phyloP scores from a whole-genome alignment of 2,113 vertebrate genomes.

The Pitta sordida region DNA sequence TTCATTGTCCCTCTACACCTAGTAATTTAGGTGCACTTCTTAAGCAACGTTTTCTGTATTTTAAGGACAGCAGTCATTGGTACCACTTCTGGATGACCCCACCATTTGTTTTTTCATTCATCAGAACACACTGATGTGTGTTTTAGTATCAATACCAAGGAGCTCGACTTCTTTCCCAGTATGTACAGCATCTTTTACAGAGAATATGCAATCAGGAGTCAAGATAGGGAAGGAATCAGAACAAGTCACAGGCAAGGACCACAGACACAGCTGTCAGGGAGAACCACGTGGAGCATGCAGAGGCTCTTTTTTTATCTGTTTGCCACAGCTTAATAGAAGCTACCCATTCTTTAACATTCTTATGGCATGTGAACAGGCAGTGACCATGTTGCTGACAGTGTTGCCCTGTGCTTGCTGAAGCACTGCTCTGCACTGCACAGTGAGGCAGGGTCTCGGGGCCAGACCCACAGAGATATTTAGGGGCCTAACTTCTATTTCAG shows the following conservation, averaged over 20 bases:
- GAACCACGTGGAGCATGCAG: not conserved
- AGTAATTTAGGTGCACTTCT: not conserved
- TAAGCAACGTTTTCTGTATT: not conserved
- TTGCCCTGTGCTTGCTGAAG: not conserved
- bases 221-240: not conserved
- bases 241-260: not conserved
- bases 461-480: constrained; percentile 57
- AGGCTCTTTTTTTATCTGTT: not conserved
- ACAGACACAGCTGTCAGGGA: accelerated
- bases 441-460: not conserved
- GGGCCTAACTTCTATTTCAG: constrained; percentile 59
- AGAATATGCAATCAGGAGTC: accelerated
- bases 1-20: not conserved
- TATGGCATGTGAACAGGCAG: not conserved
- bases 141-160: not conserved
- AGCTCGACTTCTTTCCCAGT: not conserved
- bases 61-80: not conserved
- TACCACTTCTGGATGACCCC: not conserved
- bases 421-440: not conserved
- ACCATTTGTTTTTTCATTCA: not conserved
- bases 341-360: not conserved
- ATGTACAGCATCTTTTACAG: not conserved
- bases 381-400: not conserved
- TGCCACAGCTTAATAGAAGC: not conserved
- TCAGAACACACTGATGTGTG: not conserved